Percentiles rank a stretch among this genome's conserved stretches.
These are phyloP conservation scores for Ardeotis arabs DNA, from an alignment of 2,113 vertebrate species.

Conservation along the genomic window DNA sequence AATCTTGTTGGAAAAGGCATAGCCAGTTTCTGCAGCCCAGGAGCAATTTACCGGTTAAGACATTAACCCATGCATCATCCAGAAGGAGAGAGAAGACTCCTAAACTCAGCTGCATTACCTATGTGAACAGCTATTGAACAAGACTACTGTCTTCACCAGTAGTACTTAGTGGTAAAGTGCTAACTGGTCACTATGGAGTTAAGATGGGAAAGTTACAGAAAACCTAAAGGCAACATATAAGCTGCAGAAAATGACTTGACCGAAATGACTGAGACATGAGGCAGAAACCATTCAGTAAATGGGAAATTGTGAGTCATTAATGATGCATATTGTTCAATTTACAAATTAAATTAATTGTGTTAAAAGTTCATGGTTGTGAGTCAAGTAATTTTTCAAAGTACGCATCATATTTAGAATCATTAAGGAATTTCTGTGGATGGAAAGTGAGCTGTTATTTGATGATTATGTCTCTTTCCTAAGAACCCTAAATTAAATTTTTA, in stretches of 20 bases:
- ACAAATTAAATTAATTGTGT: conserved; percentile 62
- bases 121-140: background rate
- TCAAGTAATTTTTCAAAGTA: conserved; percentile 34
- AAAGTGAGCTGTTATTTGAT: conserved; percentile 42
- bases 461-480: conserved; percentile 53
- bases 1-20: background rate
- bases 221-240: background rate
- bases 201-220: background rate
- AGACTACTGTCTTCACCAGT: background rate
- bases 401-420: conserved; percentile 27
- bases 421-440: conserved; percentile 40
- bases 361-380: conserved; percentile 53
- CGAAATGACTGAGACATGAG: background rate
- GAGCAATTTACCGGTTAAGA: background rate
- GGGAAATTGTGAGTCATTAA: conserved; percentile 56
- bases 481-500: conserved; percentile 64
- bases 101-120: background rate
- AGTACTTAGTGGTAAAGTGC: background rate
- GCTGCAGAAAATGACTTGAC: background rate
- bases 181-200: background rate
- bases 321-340: conserved; percentile 66
- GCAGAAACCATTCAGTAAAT: conserved; percentile 26
- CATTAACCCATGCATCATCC: too few species aligned
- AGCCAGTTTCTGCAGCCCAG: background rate
- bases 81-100: background rate